phyloP scores from a whole-genome alignment of 2,888 invertebrate species.

The Oxyscelio sp. region DNA sequence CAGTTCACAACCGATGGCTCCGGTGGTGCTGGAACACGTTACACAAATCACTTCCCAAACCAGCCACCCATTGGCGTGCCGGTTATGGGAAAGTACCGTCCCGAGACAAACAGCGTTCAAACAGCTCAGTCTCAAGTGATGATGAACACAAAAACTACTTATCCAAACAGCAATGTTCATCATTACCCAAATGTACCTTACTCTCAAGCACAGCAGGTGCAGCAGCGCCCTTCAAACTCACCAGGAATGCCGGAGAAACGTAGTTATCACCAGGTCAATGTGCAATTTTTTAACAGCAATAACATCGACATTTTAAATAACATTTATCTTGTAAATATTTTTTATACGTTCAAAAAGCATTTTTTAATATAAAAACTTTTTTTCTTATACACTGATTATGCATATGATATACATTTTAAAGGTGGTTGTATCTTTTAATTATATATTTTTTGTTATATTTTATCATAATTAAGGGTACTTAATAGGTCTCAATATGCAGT shows the following conservation, averaged over 20 bases:
- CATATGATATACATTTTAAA: too few relatives aligned
- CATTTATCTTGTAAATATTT: too few relatives aligned
- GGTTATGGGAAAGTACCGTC: constrained; percentile 90
- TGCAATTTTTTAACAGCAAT: background rate
- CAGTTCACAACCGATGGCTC: constrained; percentile 93
- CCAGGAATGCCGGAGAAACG: constrained; percentile 87
- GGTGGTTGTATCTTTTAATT: too few relatives aligned
- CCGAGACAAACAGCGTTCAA: constrained; percentile 86
- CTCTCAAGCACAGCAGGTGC: constrained; percentile 86
- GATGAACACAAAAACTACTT: constrained; percentile 87
- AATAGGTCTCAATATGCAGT: too few relatives aligned
- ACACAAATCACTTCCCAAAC: constrained; percentile 89
- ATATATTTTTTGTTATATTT: too few relatives aligned
- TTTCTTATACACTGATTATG: too few relatives aligned
- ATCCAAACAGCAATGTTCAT: constrained; percentile 87
- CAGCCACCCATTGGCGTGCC: constrained; percentile 90
- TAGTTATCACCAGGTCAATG: constrained; percentile 86
- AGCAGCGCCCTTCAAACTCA: constrained; percentile 87
- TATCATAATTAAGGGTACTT: too few relatives aligned
- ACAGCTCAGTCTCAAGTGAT: constrained; percentile 87
- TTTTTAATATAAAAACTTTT: too few relatives aligned
- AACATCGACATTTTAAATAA: too few relatives aligned
- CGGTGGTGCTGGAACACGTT: constrained; percentile 86
- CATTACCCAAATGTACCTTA: constrained; percentile 87
- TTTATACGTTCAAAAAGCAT: too few relatives aligned